Evolutionary conservation across 2,888 invertebrate species (phyloP).

Genomic region (Lissonota sp.): DNA sequence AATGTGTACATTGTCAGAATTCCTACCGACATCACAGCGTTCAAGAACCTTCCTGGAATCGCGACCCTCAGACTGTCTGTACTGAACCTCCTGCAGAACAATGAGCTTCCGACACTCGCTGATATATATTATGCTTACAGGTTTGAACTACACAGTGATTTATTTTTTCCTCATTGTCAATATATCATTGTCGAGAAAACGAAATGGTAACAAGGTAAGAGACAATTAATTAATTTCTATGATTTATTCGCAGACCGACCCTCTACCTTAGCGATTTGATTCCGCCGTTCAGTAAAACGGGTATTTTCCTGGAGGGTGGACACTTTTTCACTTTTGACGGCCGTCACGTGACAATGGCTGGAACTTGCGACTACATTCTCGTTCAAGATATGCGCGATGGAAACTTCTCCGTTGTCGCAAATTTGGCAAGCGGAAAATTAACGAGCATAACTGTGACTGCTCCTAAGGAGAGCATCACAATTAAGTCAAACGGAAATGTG

Average conservation of each 20-base stretch:
- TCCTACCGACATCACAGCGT: slow-evolving; percentile 79
- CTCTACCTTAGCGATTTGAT: slow-evolving; percentile 86
- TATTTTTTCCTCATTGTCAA: neutral
- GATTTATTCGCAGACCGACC: slow-evolving; percentile 76
- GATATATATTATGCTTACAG: slow-evolving; percentile 86
- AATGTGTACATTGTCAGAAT: slow-evolving; percentile 81
- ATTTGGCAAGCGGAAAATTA: slow-evolving; percentile 89
- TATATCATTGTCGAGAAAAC: neutral
- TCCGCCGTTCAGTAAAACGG: slow-evolving; percentile 87
- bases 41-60: slow-evolving; percentile 85
- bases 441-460: slow-evolving; percentile 89
- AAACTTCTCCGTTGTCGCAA: slow-evolving; percentile 93
- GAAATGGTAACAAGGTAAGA: neutral
- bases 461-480: slow-evolving; percentile 86
- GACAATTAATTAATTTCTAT: neutral
- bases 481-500: slow-evolving; percentile 87
- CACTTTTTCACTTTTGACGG: slow-evolving; percentile 96
- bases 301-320: slow-evolving; percentile 90
- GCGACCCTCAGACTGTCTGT: slow-evolving; percentile 87
- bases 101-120: slow-evolving; percentile 86
- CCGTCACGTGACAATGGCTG: slow-evolving; percentile 91
- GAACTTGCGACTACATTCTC: slow-evolving; percentile 93
- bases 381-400: slow-evolving; percentile 93
- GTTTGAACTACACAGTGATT: slow-evolving; percentile 72
- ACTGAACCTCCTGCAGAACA: slow-evolving; percentile 86